Percentiles rank a stretch among this genome's conserved stretches.
phyloP scores from a whole-genome alignment of 2,113 vertebrate species.

The Antechinus flavipes region DNA sequence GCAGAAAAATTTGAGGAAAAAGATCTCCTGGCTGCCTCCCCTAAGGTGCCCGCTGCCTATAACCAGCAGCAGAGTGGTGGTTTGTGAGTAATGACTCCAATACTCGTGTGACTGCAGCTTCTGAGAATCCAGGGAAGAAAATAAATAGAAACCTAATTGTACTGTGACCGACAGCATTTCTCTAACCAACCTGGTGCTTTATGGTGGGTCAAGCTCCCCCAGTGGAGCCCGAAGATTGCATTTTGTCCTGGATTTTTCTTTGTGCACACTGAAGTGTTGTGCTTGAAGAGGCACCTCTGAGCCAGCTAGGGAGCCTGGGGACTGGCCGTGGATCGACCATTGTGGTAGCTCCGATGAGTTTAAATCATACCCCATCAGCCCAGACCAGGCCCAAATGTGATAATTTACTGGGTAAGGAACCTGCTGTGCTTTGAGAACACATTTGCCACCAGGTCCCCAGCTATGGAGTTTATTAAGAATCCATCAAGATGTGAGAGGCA shows the following conservation, averaged over 20 bases:
- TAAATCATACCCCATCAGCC: background rate
- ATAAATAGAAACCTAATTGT: constrained; percentile 27
- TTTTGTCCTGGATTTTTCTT: background rate
- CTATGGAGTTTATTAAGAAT: constrained; percentile 6
- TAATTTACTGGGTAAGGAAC: background rate
- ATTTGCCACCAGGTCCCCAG: background rate
- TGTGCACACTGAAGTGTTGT: constrained; percentile 15
- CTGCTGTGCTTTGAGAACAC: background rate
- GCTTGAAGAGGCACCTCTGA: constrained; percentile 7
- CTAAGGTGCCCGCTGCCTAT: background rate
- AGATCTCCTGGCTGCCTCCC: background rate
- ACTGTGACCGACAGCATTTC: constrained; percentile 39
- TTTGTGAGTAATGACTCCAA: constrained; percentile 2
- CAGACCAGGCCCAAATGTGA: background rate
- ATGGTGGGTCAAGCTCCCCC: constrained; percentile 16
- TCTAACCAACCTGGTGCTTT: constrained; percentile 30
- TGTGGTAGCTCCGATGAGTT: background rate
- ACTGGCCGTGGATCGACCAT: background rate
- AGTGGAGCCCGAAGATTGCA: constrained; percentile 7
- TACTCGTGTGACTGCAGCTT: background rate
- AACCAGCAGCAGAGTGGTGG: background rate
- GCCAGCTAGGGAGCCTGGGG: background rate
- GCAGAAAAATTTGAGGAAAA: background rate
- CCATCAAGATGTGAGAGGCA: background rate
- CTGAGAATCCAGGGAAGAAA: constrained; percentile 38